phyloP scores from a whole-genome alignment of 2,888 invertebrate genomes.

The Nephrotoma appendiculata region DNA sequence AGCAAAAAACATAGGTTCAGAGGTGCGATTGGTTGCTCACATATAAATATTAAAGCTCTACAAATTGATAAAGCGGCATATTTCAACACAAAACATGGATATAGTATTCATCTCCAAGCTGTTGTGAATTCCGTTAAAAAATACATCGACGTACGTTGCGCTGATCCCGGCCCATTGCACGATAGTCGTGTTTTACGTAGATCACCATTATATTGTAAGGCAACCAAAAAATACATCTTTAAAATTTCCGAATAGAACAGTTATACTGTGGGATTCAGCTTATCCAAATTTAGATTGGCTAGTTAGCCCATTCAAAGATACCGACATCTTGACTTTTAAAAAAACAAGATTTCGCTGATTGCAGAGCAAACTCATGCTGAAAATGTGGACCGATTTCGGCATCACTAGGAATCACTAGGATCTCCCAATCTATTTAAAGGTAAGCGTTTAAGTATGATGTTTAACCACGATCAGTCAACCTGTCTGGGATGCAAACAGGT shows the following conservation, averaged over 20 bases:
- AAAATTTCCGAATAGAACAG: conserved; percentile 3
- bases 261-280: conserved; percentile 17
- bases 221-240: conserved; percentile 1
- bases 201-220: conserved; percentile 12
- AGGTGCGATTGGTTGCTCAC: conserved; percentile 15
- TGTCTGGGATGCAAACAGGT: too few species aligned
- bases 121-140: conserved; percentile 17
- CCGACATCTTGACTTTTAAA: neutral
- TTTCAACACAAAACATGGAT: conserved; percentile 13
- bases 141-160: conserved; percentile 17
- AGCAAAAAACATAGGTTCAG: conserved; percentile 11
- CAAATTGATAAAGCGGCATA: conserved; percentile 12
- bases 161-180: conserved; percentile 17
- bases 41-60: conserved; percentile 15
- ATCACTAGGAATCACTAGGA: too few species aligned
- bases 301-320: neutral
- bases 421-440: too few species aligned
- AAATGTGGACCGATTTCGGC: too few species aligned
- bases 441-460: too few species aligned
- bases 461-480: too few species aligned
- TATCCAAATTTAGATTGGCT: conserved; percentile 14
- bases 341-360: too few species aligned
- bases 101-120: conserved; percentile 17
- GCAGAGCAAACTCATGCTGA: too few species aligned
- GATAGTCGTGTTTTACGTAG: conserved; percentile 15